phyloP scores from a whole-genome alignment of 2,888 invertebrate genomes.

The Drosophila rellima region DNA sequence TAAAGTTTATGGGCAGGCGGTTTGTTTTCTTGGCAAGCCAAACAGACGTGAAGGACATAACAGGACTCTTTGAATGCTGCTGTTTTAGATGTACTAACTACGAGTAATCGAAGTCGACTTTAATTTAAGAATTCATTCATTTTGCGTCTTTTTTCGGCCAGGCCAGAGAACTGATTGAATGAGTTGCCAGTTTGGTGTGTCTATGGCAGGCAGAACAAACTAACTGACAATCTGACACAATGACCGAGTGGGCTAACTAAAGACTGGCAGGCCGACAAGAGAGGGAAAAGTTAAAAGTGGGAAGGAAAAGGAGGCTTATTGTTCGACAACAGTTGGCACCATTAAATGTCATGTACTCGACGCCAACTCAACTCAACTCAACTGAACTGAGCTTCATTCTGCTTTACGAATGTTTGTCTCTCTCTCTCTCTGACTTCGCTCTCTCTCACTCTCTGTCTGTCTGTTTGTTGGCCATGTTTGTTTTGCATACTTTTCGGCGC shows the following conservation, averaged over 20 bases:
- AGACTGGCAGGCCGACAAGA: neutral
- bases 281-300: neutral
- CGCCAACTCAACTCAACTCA: conserved; percentile 36
- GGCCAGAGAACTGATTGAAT: conserved; percentile 9
- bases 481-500: conserved; percentile 69
- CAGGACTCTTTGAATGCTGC: conserved; percentile 9
- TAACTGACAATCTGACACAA: conserved; percentile 61
- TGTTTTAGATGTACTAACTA: conserved; percentile 32
- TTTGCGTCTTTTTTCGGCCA: conserved; percentile 26
- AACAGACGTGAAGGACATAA: conserved; percentile 10
- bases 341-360: conserved; percentile 69
- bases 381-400: conserved; percentile 36
- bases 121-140: conserved; percentile 58
- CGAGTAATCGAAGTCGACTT: conserved; percentile 41
- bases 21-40: conserved; percentile 24
- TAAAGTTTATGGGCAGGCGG: conserved; percentile 34
- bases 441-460: conserved; percentile 12
- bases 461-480: conserved; percentile 40
- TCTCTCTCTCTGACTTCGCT: conserved; percentile 19
- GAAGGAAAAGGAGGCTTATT: conserved; percentile 43
- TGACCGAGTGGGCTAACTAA: conserved; percentile 59
- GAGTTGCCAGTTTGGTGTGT: neutral
- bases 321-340: conserved; percentile 71
- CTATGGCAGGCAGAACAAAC: conserved; percentile 27
- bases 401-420: conserved; percentile 29